Percentiles rank a stretch among this genome's conserved stretches.
These are phyloP conservation scores for Paracanthobrama guichenoti DNA, from an alignment of 2,113 vertebrate genomes.

Conservation along the genomic window DNA sequence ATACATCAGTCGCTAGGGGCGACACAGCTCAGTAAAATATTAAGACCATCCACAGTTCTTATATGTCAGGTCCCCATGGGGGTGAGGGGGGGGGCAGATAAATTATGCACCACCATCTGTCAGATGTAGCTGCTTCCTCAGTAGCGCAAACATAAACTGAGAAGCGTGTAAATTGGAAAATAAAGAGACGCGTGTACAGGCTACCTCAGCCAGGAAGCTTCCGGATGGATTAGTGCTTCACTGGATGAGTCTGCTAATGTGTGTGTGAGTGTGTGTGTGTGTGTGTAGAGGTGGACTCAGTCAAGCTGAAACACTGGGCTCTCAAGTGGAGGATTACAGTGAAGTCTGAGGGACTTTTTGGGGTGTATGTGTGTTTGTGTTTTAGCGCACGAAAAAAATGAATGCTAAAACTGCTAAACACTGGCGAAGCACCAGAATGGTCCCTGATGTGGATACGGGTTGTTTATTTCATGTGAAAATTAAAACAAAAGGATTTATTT, in stretches of 20 bases:
- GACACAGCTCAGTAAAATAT: conserved; percentile 65
- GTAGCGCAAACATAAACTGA: conserved; percentile 46
- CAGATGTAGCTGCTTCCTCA: conserved; percentile 53
- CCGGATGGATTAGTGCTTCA: conserved; percentile 34
- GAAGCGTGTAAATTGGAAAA: conserved; percentile 49
- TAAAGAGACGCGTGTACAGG: conserved; percentile 38
- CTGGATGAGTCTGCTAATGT: conserved; percentile 21
- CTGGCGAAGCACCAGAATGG: neutral
- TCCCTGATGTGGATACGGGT: neutral
- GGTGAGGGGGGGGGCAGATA: conserved; percentile 45
- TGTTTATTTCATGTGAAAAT: neutral
- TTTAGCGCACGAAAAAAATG: neutral
- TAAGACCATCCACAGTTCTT: conserved; percentile 61
- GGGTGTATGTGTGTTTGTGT: conserved; percentile 22
- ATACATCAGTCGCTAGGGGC: conserved; percentile 61
- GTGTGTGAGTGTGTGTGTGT: neutral
- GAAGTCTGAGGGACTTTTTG: conserved; percentile 24
- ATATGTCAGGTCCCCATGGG: conserved; percentile 57
- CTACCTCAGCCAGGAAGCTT: conserved; percentile 34
- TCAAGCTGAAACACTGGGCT: conserved; percentile 32
- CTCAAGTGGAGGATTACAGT: conserved; percentile 28
- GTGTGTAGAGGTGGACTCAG: neutral
- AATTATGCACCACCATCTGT: conserved; percentile 61
- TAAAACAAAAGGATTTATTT: neutral
- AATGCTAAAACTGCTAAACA: conserved; percentile 3